Evolutionary conservation across 2,113 vertebrate species (phyloP).

Genomic region (Bettongia penicillata): DNA sequence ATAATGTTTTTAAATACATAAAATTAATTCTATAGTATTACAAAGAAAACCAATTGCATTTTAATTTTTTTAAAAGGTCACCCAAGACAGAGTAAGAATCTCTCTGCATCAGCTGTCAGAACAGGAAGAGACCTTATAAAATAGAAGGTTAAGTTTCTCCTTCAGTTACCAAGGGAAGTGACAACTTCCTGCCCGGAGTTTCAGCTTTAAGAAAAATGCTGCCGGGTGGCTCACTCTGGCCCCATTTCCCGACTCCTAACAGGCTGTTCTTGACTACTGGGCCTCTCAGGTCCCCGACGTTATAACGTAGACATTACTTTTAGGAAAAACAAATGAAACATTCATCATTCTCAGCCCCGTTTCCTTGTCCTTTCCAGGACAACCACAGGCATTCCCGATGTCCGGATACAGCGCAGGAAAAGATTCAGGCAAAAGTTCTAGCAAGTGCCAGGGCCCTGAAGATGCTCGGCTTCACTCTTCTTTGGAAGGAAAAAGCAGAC

Average conservation of each 20-base stretch:
- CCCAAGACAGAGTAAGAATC: background rate
- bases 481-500: background rate
- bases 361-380: background rate
- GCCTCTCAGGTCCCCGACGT: background rate
- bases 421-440: background rate
- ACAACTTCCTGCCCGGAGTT: background rate
- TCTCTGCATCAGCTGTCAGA: background rate
- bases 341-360: background rate
- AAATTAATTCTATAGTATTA: background rate
- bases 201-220: background rate
- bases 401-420: background rate
- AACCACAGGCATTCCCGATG: background rate
- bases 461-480: background rate
- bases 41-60: background rate
- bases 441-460: background rate
- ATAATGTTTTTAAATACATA: background rate
- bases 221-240: background rate
- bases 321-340: background rate
- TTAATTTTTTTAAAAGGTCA: background rate
- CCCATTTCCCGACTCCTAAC: background rate
- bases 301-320: background rate
- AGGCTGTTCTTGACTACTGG: background rate
- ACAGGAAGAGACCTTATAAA: background rate
- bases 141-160: background rate
- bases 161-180: background rate